Conservation (phyloP, 2,113 vertebrate genomes). For the Ammospiza caudacuta region DNA sequence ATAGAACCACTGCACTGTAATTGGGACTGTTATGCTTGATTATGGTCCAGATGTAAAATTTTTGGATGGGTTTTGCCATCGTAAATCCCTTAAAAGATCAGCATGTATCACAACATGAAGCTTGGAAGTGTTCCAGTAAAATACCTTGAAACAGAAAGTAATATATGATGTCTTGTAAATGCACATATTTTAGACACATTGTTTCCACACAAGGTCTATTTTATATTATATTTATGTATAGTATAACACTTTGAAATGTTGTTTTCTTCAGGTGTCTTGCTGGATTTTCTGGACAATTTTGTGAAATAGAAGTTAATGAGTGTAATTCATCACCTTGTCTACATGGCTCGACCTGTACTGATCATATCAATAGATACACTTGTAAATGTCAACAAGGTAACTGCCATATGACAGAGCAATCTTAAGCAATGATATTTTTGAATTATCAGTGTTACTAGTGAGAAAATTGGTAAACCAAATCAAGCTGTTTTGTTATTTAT, state of each 20-base stretch:
- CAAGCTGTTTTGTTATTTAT: background rate
- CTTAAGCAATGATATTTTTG: background rate
- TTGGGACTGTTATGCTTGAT: background rate
- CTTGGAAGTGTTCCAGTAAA: background rate
- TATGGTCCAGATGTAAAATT: background rate
- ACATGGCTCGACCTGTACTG: constrained; percentile 80
- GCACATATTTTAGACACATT: background rate
- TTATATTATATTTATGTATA: background rate
- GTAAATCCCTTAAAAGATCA: background rate
- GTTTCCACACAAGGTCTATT: background rate
- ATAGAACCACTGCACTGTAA: background rate
- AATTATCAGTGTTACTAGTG: background rate
- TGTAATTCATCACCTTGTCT: constrained; percentile 84
- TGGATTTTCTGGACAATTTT: constrained; percentile 71
- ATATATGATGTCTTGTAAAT: background rate
- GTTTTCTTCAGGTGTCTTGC: constrained; percentile 61
- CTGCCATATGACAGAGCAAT: background rate
- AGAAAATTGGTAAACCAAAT: background rate
- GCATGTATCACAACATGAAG: background rate
- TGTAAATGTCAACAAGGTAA: constrained; percentile 84
- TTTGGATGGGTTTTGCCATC: background rate
- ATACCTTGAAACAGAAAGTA: background rate
- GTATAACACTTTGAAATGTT: background rate
- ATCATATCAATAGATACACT: constrained; percentile 82
- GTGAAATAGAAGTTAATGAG: constrained; percentile 79